Evolutionary conservation across 2,888 invertebrate genomes (phyloP).

Genomic region (Tuta absoluta): DNA sequence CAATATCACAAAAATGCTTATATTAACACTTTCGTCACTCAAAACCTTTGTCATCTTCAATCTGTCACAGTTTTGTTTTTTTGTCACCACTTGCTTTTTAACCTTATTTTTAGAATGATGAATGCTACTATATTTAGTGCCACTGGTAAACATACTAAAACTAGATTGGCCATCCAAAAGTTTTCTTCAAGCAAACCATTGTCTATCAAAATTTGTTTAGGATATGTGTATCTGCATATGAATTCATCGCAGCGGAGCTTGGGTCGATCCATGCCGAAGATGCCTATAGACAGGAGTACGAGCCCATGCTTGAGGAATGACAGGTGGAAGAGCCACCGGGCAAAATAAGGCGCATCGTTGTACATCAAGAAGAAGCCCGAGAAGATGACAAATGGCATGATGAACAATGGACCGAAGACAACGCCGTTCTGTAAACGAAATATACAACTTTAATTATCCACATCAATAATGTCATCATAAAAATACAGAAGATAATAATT

Average conservation of each 20-base stretch:
- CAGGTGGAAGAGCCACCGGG: constrained; percentile 92
- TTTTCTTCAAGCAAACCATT: constrained; percentile 85
- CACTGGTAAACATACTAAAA: constrained; percentile 84
- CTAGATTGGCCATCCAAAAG: constrained; percentile 84
- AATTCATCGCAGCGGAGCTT: constrained; percentile 87
- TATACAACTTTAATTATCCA: neutral
- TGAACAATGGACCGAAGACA: constrained; percentile 92
- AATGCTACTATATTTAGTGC: constrained; percentile 84
- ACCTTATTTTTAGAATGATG: constrained; percentile 83
- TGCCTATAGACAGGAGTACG: constrained; percentile 89
- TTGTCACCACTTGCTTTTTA: constrained; percentile 78
- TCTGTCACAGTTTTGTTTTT: neutral
- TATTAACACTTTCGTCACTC: constrained; percentile 2
- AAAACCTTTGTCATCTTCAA: constrained; percentile 25
- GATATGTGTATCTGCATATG: constrained; percentile 88
- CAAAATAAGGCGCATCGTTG: constrained; percentile 87
- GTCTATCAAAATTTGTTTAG: constrained; percentile 87
- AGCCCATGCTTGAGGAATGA: constrained; percentile 95
- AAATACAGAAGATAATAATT: too few species aligned
- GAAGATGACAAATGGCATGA: constrained; percentile 93
- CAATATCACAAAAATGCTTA: constrained; percentile 21
- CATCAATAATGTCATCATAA: too few species aligned
- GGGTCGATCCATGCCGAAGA: constrained; percentile 90
- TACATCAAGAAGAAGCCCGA: constrained; percentile 95
- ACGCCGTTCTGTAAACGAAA: constrained; percentile 87